Conservation (phyloP, 2,113 vertebrate genomes). For the Sphaerodactylus townsendi region DNA sequence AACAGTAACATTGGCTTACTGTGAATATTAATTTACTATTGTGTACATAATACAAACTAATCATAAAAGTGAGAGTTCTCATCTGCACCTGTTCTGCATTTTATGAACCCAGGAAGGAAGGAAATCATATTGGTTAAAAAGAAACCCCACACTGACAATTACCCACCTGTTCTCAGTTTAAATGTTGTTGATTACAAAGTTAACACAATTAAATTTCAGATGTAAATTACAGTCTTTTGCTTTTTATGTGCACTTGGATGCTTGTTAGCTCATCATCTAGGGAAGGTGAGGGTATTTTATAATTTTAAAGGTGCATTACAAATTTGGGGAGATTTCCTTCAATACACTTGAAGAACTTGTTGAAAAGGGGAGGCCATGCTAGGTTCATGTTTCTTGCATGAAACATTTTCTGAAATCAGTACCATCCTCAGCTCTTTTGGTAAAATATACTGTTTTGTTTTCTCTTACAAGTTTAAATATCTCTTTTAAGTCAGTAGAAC, state of each 20-base stretch:
- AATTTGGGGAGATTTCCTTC: neutral
- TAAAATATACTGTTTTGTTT: neutral
- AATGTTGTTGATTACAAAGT: slow-evolving; percentile 31
- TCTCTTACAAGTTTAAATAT: neutral
- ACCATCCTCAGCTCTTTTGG: neutral
- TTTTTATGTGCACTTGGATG: slow-evolving; percentile 3
- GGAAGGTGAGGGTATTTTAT: neutral
- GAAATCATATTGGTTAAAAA: slow-evolving; percentile 4
- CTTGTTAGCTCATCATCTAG: neutral
- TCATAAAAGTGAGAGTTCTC: slow-evolving; percentile 6
- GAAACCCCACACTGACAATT: slow-evolving; percentile 20
- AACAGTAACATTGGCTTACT: slow-evolving; percentile 14
- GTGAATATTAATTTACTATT: neutral
- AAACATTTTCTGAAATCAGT: neutral
- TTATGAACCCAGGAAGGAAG: slow-evolving; percentile 15
- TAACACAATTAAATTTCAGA: slow-evolving; percentile 45
- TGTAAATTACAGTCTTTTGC: slow-evolving; percentile 25
- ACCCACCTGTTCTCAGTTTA: slow-evolving; percentile 34
- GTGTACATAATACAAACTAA: neutral
- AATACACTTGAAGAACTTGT: neutral
- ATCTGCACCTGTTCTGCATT: neutral
- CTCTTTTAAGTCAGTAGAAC: neutral
- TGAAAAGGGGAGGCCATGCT: neutral
- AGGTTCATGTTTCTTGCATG: neutral
- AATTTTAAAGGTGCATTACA: neutral